Conservation (phyloP, 2,797 vertebrate species). For the Remorina albescens region DNA sequence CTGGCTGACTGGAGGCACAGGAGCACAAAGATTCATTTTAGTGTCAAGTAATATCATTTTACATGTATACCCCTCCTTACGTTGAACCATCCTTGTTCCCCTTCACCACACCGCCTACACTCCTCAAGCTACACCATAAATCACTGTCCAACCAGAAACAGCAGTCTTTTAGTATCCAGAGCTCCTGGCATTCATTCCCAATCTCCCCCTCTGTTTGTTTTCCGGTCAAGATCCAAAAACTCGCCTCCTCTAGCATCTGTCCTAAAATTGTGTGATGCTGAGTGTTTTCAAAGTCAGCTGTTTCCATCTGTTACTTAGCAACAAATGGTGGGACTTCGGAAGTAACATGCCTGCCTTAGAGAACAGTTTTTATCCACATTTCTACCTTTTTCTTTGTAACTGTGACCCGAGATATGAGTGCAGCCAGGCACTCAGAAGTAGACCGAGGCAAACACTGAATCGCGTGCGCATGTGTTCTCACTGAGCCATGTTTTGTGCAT, state of each 20-base stretch:
- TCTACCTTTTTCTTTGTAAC: neutral
- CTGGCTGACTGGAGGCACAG: slow-evolving; percentile 56
- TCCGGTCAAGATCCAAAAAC: slow-evolving; percentile 44
- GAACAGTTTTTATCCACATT: slow-evolving; percentile 16
- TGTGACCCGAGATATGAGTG: slow-evolving; percentile 13
- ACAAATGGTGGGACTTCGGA: slow-evolving; percentile 22
- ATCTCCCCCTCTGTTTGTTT: slow-evolving; percentile 43
- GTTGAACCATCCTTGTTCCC: slow-evolving; percentile 48
- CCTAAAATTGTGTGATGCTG: slow-evolving; percentile 25
- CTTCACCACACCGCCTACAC: slow-evolving; percentile 11
- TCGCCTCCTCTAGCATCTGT: slow-evolving; percentile 2
- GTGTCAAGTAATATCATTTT: slow-evolving; percentile 43
- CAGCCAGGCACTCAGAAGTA: neutral
- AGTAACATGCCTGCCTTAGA: slow-evolving; percentile 26
- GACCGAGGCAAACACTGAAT: neutral
- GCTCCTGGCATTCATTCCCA: slow-evolving; percentile 34
- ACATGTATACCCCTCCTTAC: slow-evolving; percentile 37
- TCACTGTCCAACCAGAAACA: slow-evolving; percentile 64
- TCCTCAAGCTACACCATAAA: slow-evolving; percentile 62
- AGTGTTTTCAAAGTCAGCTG: slow-evolving; percentile 4
- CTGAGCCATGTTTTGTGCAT: slow-evolving; percentile 24
- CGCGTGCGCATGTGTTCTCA: slow-evolving; percentile 20
- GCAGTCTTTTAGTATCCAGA: slow-evolving; percentile 55
- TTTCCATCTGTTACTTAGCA: slow-evolving; percentile 56
- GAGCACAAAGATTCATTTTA: slow-evolving; percentile 29